Base-by-base conservation (phyloP, 2,888 invertebrate species). In the Nomada fucata region DNA sequence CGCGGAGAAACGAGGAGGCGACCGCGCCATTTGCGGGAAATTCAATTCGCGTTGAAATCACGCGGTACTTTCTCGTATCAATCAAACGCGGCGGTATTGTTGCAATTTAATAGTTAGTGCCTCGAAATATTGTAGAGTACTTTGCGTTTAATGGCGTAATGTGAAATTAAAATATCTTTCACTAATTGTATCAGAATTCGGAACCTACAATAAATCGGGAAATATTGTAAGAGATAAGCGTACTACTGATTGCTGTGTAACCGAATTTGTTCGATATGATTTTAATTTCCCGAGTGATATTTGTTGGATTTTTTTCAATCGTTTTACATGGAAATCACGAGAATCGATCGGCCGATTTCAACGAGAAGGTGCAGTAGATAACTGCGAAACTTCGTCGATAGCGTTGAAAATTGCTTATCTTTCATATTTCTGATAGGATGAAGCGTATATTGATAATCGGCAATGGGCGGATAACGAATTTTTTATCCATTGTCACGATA, bases 391-490 rank as follows among this genome's bases (percentile, higher is more conserved):
- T 15, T 9, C 63, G 59, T 70, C 53, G 70, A 76, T 65, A 65
- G 70, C 42, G 52, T 26, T 57, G 63, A 50, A 64, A 55, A 57
- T 53, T 64, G n/a, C 79, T 87, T 87, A 87, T 87, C 87, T 83
- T 44, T 74, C 11, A 13, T 42, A 69, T 63, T 69, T 52, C 74
- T 57, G 83, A 86, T 86, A 86, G 68, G 55, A 55, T n/a, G 18
- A 55, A 29, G 44, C 44, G n/a, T 69, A 64, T 69, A 73, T 53
- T 73, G n/a, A 61, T 78, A 52, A 77, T 74, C 68, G 59, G 26
- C 55, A 63, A 79, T 89, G 76, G 87, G 65, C 71, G 77, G 86
- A 88, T 88, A 85, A 88, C 78, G 67, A 77, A 63, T 78, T 83
- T 78, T 83, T 88, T 84, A 85, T 77, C 82, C 77, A 76, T 69